Base-by-base conservation (phyloP, 2,797 vertebrate species). In the Sciurus vulgaris region DNA sequence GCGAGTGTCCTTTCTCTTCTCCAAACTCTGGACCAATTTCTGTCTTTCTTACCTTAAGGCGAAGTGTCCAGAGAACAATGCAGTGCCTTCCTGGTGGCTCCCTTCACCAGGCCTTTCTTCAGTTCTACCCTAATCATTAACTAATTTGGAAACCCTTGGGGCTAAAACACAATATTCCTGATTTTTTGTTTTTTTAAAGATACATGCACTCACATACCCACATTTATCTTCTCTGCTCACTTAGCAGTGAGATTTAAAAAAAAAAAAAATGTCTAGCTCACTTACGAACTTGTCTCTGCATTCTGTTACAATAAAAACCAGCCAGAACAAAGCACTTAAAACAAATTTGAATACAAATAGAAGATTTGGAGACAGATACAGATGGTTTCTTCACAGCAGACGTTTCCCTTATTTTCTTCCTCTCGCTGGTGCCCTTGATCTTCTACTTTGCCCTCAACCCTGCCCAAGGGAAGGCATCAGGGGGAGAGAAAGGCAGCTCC, bases 1-100 rank as follows among this genome's bases (percentile, higher is more conserved):
- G 24, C 35, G 69, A 15, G n/a, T 93, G 90, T 76, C 56, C 24
- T 63, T 89, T 96, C 49, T 94, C 28, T 74, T 77, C 41, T 81
- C 33, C 69, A 38, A 54, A 7, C 35, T 69, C 78, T 30, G 38
- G 38, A 67, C n/a, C 51, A 33, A 1, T 67, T 93, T 85, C 67
- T 89, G 11, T 82, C 41, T 86, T 95, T 70, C 69, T 78, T 63
- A 59, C 47, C 44, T 87, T 78, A 59, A 76, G 76, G 78, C 61
- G 65, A 77, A 92, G 65, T 91, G 26, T 86, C 69, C 91, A 79
- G 24, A 63, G 51, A 94, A 74, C 24, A 51, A 26, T 33, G 49
- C 8, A 35, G 73, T 33, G 20, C 44, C 47, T 3, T 20, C 44
- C 47, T 3, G 24, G 26, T 30, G 20, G 70, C 33, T 82, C 12